These are phyloP conservation scores for Actinia tenebrosa DNA, from an alignment of 64 coral and sea anemone genomes.

Conservation along the genomic window DNA sequence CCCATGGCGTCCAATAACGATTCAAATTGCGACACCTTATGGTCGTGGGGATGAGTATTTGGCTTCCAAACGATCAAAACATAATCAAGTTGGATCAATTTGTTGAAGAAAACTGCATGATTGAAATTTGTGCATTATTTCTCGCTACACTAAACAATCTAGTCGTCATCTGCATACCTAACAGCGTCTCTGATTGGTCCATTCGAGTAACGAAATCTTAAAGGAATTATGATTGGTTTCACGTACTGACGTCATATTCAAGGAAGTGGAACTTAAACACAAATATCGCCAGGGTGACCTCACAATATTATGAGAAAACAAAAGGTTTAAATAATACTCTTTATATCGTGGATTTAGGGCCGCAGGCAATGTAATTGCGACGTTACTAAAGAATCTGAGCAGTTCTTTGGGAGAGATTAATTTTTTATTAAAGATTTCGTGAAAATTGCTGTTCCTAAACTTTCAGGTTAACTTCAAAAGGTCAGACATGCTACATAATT, in stretches of 20 bases:
- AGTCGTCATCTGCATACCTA: conserved; percentile 8
- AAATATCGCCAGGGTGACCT: background rate
- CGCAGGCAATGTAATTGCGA: too few species aligned
- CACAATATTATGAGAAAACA: background rate
- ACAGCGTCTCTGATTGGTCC: background rate
- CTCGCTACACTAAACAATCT: background rate
- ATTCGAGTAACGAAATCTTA: background rate
- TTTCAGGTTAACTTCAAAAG: too few species aligned
- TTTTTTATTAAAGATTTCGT: too few species aligned
- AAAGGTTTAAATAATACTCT: background rate
- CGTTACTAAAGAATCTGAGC: background rate
- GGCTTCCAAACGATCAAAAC: background rate
- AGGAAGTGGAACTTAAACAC: background rate
- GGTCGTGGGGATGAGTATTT: background rate
- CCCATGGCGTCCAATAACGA: background rate
- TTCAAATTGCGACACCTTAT: background rate
- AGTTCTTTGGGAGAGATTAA: background rate
- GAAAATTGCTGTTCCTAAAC: too few species aligned
- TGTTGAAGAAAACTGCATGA: background rate
- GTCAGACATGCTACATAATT: too few species aligned
- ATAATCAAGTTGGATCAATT: background rate
- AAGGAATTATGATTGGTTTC: background rate
- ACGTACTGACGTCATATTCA: background rate
- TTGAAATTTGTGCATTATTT: background rate
- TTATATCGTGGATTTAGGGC: background rate